Conservation (phyloP, 2,797 vertebrate species). For the Hylomyscus alleni region DNA sequence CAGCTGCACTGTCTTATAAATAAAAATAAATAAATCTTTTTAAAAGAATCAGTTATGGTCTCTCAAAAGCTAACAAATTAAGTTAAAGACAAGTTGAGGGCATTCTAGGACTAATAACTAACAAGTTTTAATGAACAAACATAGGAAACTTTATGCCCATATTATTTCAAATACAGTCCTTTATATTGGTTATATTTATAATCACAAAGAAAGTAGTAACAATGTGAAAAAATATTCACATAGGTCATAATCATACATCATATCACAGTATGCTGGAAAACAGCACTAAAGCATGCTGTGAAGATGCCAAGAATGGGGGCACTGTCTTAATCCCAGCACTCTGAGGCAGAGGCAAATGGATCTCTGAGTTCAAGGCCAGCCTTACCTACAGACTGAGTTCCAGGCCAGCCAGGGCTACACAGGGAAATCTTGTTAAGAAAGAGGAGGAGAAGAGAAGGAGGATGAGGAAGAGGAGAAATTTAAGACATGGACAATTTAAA, state of each 20-base stretch:
- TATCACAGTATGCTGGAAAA: not conserved
- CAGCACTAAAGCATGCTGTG: not conserved
- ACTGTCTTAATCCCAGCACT: not conserved
- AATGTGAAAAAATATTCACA: conserved; percentile 28
- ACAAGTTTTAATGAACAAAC: conserved; percentile 37
- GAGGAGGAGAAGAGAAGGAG: too few species aligned
- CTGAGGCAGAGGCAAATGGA: not conserved
- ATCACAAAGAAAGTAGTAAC: conserved; percentile 16
- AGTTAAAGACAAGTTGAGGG: conserved; percentile 32
- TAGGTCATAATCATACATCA: not conserved
- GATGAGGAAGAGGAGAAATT: not conserved
- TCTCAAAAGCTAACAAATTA: conserved; percentile 56
- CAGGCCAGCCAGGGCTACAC: not conserved
- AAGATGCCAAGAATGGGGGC: not conserved
- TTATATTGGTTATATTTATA: not conserved
- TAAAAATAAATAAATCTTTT: too few species aligned
- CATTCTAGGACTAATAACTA: conserved; percentile 7
- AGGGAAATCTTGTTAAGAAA: not conserved
- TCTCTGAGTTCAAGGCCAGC: not conserved
- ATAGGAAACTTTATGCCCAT: not conserved
- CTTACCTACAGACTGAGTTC: not conserved
- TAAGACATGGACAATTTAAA: conserved; percentile 28
- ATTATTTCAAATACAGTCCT: conserved; percentile 41
- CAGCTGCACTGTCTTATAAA: too few species aligned
- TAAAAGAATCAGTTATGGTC: not conserved